These are phyloP conservation scores for Ceratotherium simum DNA, from an alignment of 2,113 vertebrate species.

Conservation along the genomic window DNA sequence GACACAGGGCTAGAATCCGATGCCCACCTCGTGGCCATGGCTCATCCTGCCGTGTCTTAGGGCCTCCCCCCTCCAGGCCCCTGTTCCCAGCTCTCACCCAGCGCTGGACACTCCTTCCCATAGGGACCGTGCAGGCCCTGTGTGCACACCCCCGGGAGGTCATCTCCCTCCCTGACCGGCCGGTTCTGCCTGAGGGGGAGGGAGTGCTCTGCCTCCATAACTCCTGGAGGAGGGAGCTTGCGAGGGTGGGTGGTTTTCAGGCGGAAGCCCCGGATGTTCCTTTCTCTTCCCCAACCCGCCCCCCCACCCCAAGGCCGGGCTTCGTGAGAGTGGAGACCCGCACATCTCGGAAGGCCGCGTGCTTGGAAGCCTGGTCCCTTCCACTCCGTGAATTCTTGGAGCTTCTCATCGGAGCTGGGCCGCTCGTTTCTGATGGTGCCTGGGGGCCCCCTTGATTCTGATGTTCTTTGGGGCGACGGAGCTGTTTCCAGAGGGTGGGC, in stretches of 20 bases:
- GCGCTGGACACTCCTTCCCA: background rate
- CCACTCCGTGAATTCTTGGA: background rate
- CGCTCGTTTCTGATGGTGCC: background rate
- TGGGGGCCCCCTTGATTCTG: background rate
- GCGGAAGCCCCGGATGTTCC: too few relatives aligned
- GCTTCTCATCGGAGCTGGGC: background rate
- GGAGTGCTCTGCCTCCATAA: background rate
- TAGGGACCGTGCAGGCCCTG: rapidly evolving
- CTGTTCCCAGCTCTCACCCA: background rate
- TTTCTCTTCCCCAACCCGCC: too few relatives aligned
- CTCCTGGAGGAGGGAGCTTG: background rate
- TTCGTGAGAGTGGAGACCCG: rapidly evolving
- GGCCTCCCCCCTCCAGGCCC: background rate
- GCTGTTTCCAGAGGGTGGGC: background rate
- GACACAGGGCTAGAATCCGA: background rate
- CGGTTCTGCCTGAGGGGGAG: background rate
- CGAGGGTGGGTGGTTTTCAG: background rate
- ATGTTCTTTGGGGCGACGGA: background rate
- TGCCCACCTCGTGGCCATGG: background rate
- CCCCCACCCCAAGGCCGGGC: too few relatives aligned
- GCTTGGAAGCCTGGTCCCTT: background rate
- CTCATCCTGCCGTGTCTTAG: rapidly evolving
- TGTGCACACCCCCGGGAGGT: background rate
- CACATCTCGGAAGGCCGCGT: background rate
- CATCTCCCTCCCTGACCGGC: background rate